These are phyloP conservation scores for Scaptomyza parva DNA, from an alignment of 2,888 invertebrate species.

Conservation along the genomic window DNA sequence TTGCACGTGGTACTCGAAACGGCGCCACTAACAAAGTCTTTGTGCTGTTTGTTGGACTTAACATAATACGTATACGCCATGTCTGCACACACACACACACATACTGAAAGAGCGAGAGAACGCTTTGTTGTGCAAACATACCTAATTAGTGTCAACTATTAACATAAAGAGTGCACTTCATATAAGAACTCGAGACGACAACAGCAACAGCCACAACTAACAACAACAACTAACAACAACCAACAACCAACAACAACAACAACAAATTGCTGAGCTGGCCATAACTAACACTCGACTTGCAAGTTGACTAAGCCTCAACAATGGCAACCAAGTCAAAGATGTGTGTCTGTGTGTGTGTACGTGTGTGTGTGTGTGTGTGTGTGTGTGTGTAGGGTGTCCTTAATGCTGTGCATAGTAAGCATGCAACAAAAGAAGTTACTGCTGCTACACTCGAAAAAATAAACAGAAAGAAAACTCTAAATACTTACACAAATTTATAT, in stretches of 20 bases:
- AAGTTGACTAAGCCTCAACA: slow-evolving; percentile 70
- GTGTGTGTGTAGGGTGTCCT: slow-evolving; percentile 51
- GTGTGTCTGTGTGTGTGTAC: slow-evolving; percentile 22
- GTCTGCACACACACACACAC: slow-evolving; percentile 26
- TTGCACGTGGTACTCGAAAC: slow-evolving; percentile 19
- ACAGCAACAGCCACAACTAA: slow-evolving; percentile 39
- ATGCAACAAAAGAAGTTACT: slow-evolving; percentile 1
- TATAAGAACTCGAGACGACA: slow-evolving; percentile 77
- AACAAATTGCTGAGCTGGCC: slow-evolving; percentile 59
- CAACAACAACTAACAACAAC: slow-evolving; percentile 34
- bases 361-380: slow-evolving; percentile 26
- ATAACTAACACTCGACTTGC: slow-evolving; percentile 70
- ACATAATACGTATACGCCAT: slow-evolving; percentile 53
- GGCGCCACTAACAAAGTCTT: slow-evolving; percentile 69
- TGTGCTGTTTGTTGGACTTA: slow-evolving; percentile 60
- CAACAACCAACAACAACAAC: slow-evolving; percentile 26
- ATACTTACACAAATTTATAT: too few relatives aligned
- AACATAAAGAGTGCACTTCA: slow-evolving; percentile 79
- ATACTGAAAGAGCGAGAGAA: slow-evolving; percentile 6
- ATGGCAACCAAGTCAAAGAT: slow-evolving; percentile 31
- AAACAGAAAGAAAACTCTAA: background rate
- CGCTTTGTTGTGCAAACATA: slow-evolving; percentile 79
- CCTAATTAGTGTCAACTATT: slow-evolving; percentile 80
- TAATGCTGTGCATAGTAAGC: slow-evolving; percentile 46
- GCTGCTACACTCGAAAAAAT: background rate